These are phyloP conservation scores for western clawed frog (Xenopus tropicalis) DNA, from an alignment of 2,113 vertebrate species.

Conservation along the genomic window DNA sequence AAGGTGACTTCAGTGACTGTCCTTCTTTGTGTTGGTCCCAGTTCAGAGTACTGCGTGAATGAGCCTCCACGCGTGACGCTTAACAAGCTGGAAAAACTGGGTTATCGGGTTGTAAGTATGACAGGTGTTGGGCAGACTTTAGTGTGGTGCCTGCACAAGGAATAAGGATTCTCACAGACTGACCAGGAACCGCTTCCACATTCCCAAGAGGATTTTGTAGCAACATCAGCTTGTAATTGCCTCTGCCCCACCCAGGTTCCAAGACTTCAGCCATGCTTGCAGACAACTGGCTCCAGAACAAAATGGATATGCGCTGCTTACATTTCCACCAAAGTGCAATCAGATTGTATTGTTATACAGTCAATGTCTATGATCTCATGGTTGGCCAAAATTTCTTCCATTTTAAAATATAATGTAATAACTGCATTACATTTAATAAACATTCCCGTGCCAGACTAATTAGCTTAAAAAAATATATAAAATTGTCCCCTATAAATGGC, in stretches of 20 bases:
- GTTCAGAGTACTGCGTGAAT: slow-evolving; percentile 87
- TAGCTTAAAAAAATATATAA: too few species aligned
- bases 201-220: not conserved
- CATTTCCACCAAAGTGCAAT: too few species aligned
- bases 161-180: slow-evolving; percentile 46
- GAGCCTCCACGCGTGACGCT: slow-evolving; percentile 85
- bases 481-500: too few species aligned
- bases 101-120: slow-evolving; percentile 87
- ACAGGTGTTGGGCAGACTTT: slow-evolving; percentile 93
- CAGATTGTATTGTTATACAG: too few species aligned
- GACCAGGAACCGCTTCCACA: not conserved
- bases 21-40: slow-evolving; percentile 52
- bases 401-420: too few species aligned
- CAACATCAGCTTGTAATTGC: not conserved
- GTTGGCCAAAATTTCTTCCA: too few species aligned
- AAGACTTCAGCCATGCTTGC: not conserved
- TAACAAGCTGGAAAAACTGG: slow-evolving; percentile 86
- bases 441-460: too few species aligned
- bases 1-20: not conserved
- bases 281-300: not conserved
- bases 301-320: not conserved
- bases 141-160: slow-evolving; percentile 96
- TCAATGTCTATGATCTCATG: too few species aligned
- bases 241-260: too few species aligned
- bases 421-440: too few species aligned